These are phyloP conservation scores for Mergus octosetaceus DNA, from an alignment of 2,797 vertebrate genomes.

Conservation along the genomic window DNA sequence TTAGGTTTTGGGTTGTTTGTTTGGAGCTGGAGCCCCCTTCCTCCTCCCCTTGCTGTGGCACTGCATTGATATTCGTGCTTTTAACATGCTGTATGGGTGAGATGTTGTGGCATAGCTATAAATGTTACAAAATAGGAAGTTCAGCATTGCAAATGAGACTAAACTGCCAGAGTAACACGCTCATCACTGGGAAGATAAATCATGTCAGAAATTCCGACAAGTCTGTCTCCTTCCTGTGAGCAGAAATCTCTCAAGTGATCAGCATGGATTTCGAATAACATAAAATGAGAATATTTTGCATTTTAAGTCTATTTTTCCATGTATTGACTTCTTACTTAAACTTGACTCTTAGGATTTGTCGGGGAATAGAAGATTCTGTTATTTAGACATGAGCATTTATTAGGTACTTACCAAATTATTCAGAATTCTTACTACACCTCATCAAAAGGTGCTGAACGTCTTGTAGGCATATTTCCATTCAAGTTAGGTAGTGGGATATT, in stretches of 20 bases:
- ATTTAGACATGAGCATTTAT: not conserved
- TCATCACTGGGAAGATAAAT: conserved; percentile 21
- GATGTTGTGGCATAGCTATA: not conserved
- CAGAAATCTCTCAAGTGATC: not conserved
- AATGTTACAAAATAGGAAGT: not conserved
- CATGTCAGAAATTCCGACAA: conserved; percentile 2
- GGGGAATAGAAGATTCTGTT: not conserved
- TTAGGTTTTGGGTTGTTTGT: not conserved
- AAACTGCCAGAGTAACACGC: not conserved
- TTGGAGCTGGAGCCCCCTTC: not conserved
- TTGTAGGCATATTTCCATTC: not conserved
- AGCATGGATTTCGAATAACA: not conserved
- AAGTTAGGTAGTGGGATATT: not conserved
- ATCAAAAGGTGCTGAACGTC: not conserved
- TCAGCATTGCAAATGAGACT: not conserved
- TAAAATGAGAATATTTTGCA: conserved; percentile 30
- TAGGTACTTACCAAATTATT: not conserved
- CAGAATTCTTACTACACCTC: not conserved
- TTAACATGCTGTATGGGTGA: conserved; percentile 27
- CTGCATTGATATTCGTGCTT: not conserved
- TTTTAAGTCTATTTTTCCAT: not conserved
- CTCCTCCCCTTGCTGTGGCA: not conserved
- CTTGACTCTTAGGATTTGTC: not conserved
- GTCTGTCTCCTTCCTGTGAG: not conserved
- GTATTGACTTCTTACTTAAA: not conserved